Evolutionary conservation across 2,797 vertebrate genomes (phyloP).

Genomic region (Emydoidea blandingii): DNA sequence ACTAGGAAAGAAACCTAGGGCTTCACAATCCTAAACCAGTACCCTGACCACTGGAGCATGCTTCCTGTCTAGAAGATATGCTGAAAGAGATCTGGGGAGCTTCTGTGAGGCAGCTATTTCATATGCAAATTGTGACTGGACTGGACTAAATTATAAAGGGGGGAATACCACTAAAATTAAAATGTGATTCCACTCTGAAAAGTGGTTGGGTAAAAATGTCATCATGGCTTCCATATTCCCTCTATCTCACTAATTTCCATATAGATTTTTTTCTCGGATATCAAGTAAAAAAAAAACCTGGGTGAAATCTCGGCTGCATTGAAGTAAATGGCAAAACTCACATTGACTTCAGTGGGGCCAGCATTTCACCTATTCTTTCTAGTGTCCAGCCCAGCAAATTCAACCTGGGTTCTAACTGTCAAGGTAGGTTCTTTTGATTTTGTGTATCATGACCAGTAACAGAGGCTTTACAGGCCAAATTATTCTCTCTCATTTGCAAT

Average conservation of each 20-base stretch:
- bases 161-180: background rate
- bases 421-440: background rate
- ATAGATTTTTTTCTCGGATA: background rate
- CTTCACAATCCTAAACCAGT: background rate
- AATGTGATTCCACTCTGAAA: background rate
- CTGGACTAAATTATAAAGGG: background rate
- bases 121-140: background rate
- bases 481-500: background rate
- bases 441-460: background rate
- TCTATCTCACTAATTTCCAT: background rate
- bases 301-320: background rate
- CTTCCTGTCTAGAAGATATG: no score
- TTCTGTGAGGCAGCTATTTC: background rate
- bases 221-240: no score
- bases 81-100: background rate
- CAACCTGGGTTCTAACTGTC: background rate
- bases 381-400: background rate
- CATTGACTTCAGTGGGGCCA: background rate
- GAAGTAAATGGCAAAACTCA: background rate
- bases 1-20: no score
- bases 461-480: background rate
- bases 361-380: background rate
- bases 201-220: background rate
- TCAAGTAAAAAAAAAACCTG: background rate
- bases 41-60: background rate